Evolutionary conservation across 2,113 vertebrate genomes (phyloP).

Genomic region (Corydoras maculifer): DNA sequence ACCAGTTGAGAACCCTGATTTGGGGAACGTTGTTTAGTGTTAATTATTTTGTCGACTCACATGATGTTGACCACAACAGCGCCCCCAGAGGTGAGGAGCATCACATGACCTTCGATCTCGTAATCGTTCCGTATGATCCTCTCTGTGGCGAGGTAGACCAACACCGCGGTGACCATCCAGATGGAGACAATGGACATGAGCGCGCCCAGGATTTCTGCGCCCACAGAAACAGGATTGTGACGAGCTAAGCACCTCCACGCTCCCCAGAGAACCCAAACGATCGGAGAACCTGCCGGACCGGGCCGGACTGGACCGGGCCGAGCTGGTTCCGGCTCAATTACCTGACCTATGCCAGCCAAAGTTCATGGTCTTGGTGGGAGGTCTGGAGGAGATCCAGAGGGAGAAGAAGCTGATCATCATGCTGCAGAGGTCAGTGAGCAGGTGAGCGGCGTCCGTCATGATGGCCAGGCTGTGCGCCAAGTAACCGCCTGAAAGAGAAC

Average conservation of each 20-base stretch:
- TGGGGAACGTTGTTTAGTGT: background rate
- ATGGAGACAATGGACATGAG: constrained; percentile 87
- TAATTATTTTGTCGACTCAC: constrained; percentile 61
- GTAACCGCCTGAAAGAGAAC: constrained; percentile 75
- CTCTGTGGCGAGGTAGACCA: constrained; percentile 85
- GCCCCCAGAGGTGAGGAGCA: constrained; percentile 83
- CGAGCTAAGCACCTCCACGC: background rate
- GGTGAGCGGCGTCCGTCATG: constrained; percentile 91
- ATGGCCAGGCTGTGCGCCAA: constrained; percentile 93
- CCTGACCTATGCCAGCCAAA: constrained; percentile 95
- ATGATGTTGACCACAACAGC: constrained; percentile 86
- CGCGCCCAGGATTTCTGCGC: constrained; percentile 83
- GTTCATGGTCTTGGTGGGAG: constrained; percentile 84
- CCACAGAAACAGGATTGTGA: background rate
- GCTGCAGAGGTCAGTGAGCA: constrained; percentile 89
- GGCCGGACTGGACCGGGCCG: no score
- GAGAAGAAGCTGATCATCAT: constrained; percentile 96
- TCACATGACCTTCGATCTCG: constrained; percentile 83
- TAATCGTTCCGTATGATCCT: constrained; percentile 87
- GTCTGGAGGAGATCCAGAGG: constrained; percentile 85
- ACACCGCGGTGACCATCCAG: constrained; percentile 85
- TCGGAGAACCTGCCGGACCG: background rate
- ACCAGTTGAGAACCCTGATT: no score
- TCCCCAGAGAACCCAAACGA: background rate
- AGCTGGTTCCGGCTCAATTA: constrained; percentile 51